Percentiles rank a stretch among this genome's conserved stretches.
These are phyloP conservation scores for Phengaris arion DNA, from an alignment of 2,888 invertebrate species.

Conservation along the genomic window DNA sequence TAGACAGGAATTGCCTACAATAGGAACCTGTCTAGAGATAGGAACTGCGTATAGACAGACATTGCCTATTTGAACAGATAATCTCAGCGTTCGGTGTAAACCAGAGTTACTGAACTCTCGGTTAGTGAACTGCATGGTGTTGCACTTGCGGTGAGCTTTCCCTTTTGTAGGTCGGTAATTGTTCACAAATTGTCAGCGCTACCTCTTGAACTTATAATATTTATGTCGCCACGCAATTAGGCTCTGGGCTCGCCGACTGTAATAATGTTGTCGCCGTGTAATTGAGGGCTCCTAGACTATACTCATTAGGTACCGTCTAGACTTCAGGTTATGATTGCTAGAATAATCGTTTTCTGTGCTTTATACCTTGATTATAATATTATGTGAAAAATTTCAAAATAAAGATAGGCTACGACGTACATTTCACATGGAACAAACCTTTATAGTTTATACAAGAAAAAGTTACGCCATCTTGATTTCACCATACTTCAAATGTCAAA, in stretches of 20 bases:
- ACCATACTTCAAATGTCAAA: no score
- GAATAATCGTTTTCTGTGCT: neutral
- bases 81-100: neutral
- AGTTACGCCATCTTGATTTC: no score
- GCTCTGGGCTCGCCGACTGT: neutral
- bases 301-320: neutral
- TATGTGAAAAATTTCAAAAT: no score
- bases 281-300: neutral
- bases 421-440: no score
- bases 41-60: neutral
- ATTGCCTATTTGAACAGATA: neutral
- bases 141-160: conserved; percentile 10
- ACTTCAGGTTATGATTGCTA: neutral
- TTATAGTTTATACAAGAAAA: no score
- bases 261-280: neutral
- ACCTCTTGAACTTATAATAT: no score
- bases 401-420: no score
- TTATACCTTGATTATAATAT: no score
- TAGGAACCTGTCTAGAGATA: neutral
- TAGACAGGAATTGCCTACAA: no score
- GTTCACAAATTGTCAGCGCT: neutral
- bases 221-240: no score
- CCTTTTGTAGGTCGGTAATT: neutral
- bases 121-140: conserved; percentile 2
- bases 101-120: conserved; percentile 14